Evolutionary conservation across 2,888 invertebrate genomes (phyloP).

Genomic region (Dusona sp.): DNA sequence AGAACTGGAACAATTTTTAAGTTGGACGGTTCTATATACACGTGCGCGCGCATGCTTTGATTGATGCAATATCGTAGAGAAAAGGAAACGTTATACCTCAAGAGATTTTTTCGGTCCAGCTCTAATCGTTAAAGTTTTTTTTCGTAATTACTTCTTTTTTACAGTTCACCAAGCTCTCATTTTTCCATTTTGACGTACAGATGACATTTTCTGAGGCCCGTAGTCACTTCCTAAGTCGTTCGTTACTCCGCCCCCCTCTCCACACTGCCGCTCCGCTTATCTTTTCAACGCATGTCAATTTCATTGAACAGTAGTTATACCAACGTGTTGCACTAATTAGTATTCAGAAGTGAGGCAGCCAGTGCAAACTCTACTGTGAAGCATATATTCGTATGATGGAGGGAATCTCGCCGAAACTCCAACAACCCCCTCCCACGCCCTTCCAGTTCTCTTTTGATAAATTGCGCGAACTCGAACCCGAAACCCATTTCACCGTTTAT

Average conservation of each 20-base stretch:
- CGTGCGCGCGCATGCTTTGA: neutral
- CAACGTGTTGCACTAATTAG: slow-evolving; percentile 65
- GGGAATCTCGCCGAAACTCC: slow-evolving; percentile 28
- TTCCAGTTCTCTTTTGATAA: slow-evolving; percentile 3
- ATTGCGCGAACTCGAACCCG: slow-evolving; percentile 19
- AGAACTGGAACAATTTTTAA: slow-evolving; percentile 63
- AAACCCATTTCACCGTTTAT: slow-evolving; percentile 9
- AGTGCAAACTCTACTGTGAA: slow-evolving; percentile 33
- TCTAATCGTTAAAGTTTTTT: slow-evolving; percentile 55
- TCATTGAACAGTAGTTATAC: slow-evolving; percentile 36
- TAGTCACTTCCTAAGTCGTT: slow-evolving; percentile 30
- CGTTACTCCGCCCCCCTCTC: slow-evolving; percentile 26
- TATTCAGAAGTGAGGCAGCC: slow-evolving; percentile 50
- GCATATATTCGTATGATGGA: slow-evolving; percentile 57
- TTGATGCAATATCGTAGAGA: slow-evolving; percentile 19
- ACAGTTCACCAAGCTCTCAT: slow-evolving; percentile 14
- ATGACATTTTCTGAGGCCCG: slow-evolving; percentile 35
- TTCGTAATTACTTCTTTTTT: slow-evolving; percentile 17
- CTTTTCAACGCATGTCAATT: slow-evolving; percentile 6
- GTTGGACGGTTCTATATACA: slow-evolving; percentile 15
- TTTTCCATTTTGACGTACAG: slow-evolving; percentile 6
- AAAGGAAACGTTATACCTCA: slow-evolving; percentile 40
- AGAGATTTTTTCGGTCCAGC: slow-evolving; percentile 52
- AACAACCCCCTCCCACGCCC: slow-evolving; percentile 4
- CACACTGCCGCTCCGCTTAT: neutral